Conservation (phyloP, 2,888 invertebrate genomes). For the Dryomyza anilis region DNA sequence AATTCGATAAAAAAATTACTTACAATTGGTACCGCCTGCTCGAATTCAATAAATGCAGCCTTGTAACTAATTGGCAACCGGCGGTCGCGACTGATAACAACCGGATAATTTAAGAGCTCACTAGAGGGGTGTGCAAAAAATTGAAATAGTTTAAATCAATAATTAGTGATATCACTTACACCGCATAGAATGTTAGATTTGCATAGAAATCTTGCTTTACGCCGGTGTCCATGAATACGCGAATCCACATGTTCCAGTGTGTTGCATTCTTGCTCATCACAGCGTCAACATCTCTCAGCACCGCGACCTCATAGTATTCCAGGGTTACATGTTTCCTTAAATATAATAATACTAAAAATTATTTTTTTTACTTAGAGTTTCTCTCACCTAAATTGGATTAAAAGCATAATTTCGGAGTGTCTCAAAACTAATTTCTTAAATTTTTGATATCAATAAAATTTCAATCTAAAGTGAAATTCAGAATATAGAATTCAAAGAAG, state of each 20-base stretch:
- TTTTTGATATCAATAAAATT: too few relatives aligned
- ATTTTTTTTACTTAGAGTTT: background rate
- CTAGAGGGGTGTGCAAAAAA: too few relatives aligned
- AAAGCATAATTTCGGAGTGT: too few relatives aligned
- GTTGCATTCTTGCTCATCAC: conserved; percentile 46
- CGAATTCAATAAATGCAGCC: conserved; percentile 51
- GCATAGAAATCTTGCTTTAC: conserved; percentile 51
- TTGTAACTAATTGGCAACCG: conserved; percentile 43
- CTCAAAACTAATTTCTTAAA: too few relatives aligned
- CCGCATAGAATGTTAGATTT: conserved; percentile 53
- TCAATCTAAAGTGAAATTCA: too few relatives aligned
- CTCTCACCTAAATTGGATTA: too few relatives aligned
- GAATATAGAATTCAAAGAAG: too few relatives aligned
- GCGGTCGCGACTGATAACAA: conserved; percentile 44
- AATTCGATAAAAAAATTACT: conserved; percentile 34
- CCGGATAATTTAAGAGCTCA: conserved; percentile 53
- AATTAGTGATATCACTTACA: conserved; percentile 45
- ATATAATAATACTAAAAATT: conserved; percentile 61
- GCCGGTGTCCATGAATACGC: conserved; percentile 60
- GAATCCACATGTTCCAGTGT: conserved; percentile 63
- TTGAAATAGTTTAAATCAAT: background rate
- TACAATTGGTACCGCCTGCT: conserved; percentile 52
- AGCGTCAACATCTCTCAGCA: conserved; percentile 68
- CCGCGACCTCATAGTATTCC: conserved; percentile 69
- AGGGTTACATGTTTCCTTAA: conserved; percentile 68